These are phyloP conservation scores for Poeciliopsis gracilis DNA, from an alignment of 2,797 vertebrate species.

Conservation along the genomic window DNA sequence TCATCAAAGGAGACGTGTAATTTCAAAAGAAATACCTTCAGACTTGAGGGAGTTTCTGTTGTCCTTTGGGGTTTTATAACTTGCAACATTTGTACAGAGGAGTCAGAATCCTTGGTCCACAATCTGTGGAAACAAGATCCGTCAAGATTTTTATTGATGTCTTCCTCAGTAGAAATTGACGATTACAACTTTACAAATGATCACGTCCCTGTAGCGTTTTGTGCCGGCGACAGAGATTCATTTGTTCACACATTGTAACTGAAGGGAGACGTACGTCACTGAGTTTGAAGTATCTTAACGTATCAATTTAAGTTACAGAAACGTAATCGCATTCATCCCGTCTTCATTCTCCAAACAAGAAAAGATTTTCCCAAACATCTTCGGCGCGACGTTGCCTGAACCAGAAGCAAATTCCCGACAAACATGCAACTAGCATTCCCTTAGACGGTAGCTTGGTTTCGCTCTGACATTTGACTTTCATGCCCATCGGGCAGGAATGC, in stretches of 20 bases:
- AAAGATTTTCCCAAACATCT: background rate
- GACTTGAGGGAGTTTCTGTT: background rate
- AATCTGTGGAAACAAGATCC: background rate
- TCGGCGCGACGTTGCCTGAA: background rate
- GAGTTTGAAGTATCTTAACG: background rate
- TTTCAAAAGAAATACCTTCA: background rate
- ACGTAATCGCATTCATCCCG: background rate
- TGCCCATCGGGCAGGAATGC: constrained; percentile 37
- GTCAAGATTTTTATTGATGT: too few relatives aligned
- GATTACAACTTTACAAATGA: too few relatives aligned
- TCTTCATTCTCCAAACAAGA: background rate
- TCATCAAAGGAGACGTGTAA: background rate
- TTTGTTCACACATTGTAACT: background rate
- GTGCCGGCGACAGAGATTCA: background rate
- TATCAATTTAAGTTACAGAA: background rate
- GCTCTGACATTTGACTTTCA: constrained; percentile 32
- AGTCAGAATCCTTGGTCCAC: background rate
- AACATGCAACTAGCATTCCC: background rate
- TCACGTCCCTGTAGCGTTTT: too few relatives aligned
- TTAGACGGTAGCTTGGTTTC: constrained; percentile 26
- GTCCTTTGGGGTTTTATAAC: background rate
- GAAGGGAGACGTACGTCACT: background rate
- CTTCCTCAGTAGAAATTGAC: too few relatives aligned
- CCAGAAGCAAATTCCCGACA: background rate
- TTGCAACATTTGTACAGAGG: background rate